These are phyloP conservation scores for Leistus spinibarbis DNA, from an alignment of 2,888 invertebrate species.

Conservation along the genomic window DNA sequence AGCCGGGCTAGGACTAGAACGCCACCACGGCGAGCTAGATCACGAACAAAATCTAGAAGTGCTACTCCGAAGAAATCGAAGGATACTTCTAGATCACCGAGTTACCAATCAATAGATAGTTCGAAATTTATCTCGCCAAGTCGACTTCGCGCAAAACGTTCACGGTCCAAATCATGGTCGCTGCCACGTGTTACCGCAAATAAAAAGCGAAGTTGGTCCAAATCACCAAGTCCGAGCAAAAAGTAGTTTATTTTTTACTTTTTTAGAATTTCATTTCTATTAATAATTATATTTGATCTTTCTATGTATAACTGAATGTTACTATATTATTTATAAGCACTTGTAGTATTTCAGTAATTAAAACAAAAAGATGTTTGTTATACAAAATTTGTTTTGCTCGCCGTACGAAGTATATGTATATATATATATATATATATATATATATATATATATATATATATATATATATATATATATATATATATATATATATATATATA, in stretches of 20 bases:
- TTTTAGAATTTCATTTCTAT: neutral
- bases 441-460: no score
- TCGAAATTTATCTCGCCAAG: slow-evolving; percentile 53
- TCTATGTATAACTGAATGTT: neutral
- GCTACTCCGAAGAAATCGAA: slow-evolving; percentile 30
- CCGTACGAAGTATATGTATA: no score
- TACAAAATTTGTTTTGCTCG: no score
- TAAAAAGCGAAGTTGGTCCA: slow-evolving; percentile 61
- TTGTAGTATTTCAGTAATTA: slow-evolving; percentile 1
- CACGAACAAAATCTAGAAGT: slow-evolving; percentile 44
- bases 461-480: no score
- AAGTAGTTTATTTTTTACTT: neutral
- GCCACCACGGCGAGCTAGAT: slow-evolving; percentile 41
- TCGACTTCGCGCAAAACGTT: slow-evolving; percentile 50
- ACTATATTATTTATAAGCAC: neutral
- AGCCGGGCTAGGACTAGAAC: slow-evolving; percentile 40
- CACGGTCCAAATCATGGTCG: slow-evolving; percentile 68
- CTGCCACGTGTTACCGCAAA: slow-evolving; percentile 58
- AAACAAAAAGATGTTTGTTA: no score
- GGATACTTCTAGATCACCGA: slow-evolving; percentile 43
- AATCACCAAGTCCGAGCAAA: slow-evolving; percentile 52
- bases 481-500: no score
- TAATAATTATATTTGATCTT: neutral
- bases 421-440: no score
- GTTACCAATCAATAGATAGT: slow-evolving; percentile 51